Percentiles rank a stretch among this genome's conserved stretches.
These are phyloP conservation scores for Apis laboriosa DNA, from an alignment of 1,140 invertebrate genomes.

Conservation along the genomic window DNA sequence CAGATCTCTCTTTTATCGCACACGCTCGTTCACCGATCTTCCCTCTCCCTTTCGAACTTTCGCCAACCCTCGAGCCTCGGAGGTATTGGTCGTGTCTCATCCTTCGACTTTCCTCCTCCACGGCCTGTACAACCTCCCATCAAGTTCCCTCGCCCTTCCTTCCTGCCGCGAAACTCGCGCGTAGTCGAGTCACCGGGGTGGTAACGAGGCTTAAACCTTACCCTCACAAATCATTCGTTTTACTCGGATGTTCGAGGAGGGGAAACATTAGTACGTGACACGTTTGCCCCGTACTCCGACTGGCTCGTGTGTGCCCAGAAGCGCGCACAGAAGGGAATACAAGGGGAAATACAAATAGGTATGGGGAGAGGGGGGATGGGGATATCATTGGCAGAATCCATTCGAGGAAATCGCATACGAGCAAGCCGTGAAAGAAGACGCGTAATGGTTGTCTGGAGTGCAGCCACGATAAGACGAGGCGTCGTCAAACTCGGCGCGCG, in stretches of 20 bases:
- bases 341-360: not conserved
- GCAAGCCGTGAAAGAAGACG: not conserved
- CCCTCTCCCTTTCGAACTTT: not conserved
- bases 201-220: conserved; percentile 67
- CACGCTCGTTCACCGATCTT: not conserved
- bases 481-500: conserved; percentile 11
- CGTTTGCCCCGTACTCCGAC: not conserved
- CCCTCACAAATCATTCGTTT: conserved; percentile 69
- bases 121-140: not conserved
- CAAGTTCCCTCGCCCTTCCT: conserved; percentile 14
- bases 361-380: not conserved
- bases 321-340: too few species aligned
- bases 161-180: conserved; percentile 28
- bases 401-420: not conserved
- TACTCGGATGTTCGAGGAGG: conserved; percentile 48
- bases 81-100: not conserved
- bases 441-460: not conserved
- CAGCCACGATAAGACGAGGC: conserved; percentile 12
- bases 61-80: not conserved
- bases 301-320: not conserved
- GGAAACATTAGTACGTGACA: conserved; percentile 58
- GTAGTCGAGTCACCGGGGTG: conserved; percentile 38
- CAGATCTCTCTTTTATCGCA: conserved; percentile 30
- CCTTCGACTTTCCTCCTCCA: not conserved
- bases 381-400: conserved; percentile 8